Evolutionary conservation across 2,888 invertebrate genomes (phyloP), one percentile per base, ranked within the genome.

Genomic region (Scaptomyza parva): DNA sequence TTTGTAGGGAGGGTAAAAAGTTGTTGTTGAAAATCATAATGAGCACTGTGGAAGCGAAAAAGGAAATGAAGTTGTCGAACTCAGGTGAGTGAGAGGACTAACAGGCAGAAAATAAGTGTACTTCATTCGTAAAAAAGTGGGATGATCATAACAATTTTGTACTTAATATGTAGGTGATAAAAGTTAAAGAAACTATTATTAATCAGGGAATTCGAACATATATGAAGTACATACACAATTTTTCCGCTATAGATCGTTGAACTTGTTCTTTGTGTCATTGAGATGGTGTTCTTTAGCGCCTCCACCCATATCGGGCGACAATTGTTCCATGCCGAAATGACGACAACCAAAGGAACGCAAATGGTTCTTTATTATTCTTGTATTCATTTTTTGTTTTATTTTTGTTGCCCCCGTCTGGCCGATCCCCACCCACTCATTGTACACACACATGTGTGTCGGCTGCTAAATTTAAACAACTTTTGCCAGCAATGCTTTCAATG

Each of bases 381-480:
- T 22, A 2, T 20, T 47, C 11, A 17, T 37, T 17, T 5, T 1
- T 40, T 28, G 30, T 41, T 2, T 53, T 37, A 11, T 33, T 45
- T 18, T 37, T n/a, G 37, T 26, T 37, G 24, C 52, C 33, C 26
- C 30, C 45, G 37, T 58, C 48, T 45, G 30, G 51, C 18, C 28
- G 18, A 54, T 22, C 54, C 62, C 60, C 78, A 72, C 81, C 81
- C 84, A 80, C 48, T 48, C 58, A 37, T 9, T 14, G n/a, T 66
- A 72, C 22, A n/a, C 61, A 67, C 59, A 65, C 78, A 84, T 37
- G 37, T 83, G 79, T 84, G 80, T 70, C 67, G 51, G 64, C 51
- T 61, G 86, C 82, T 82, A 82, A 83, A 82, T 86, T 86, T 82
- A 82, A 82, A 86, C 83, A 82, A 74, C 73, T 81, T 78, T 76